phyloP scores from a whole-genome alignment of 1,140 invertebrate genomes.

The Drosophila nasuta region DNA sequence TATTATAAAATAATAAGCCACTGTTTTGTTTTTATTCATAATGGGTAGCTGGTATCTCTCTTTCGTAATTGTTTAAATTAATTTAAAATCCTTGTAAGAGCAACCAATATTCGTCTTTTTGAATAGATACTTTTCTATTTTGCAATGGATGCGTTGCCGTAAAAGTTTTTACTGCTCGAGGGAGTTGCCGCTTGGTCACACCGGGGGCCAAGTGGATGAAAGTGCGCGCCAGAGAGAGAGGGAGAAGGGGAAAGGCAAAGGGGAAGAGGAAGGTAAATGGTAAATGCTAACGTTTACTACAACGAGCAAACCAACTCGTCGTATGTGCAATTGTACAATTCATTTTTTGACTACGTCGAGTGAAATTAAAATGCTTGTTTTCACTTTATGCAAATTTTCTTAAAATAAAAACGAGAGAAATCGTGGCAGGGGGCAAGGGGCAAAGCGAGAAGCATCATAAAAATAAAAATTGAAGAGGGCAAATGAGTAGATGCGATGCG shows the following conservation, averaged over 20 bases:
- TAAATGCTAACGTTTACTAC: conserved; percentile 79
- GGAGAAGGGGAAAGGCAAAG: neutral
- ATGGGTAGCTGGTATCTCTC: neutral
- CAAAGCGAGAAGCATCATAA: conserved; percentile 15
- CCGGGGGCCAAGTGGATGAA: neutral
- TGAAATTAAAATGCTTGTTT: conserved; percentile 83
- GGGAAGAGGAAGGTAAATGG: conserved; percentile 17
- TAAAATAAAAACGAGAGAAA: conserved; percentile 58
- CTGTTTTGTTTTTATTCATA: too few relatives aligned
- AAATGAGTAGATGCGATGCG: conserved; percentile 6
- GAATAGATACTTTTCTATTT: conserved; percentile 9
- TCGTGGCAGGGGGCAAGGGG: conserved; percentile 29
- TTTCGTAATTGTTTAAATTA: neutral
- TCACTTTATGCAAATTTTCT: conserved; percentile 82
- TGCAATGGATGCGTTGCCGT: conserved; percentile 41
- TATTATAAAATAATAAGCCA: too few relatives aligned
- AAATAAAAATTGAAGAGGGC: conserved; percentile 28
- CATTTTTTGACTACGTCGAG: conserved; percentile 77
- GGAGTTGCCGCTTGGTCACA: conserved; percentile 51
- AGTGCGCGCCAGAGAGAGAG: too few relatives aligned
- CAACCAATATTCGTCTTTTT: neutral
- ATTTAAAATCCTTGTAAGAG: neutral
- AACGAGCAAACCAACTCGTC: conserved; percentile 38
- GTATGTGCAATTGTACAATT: conserved; percentile 74
- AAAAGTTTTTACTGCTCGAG: conserved; percentile 77